phyloP scores from a whole-genome alignment of 2,113 vertebrate species.

The Scortum barcoo region DNA sequence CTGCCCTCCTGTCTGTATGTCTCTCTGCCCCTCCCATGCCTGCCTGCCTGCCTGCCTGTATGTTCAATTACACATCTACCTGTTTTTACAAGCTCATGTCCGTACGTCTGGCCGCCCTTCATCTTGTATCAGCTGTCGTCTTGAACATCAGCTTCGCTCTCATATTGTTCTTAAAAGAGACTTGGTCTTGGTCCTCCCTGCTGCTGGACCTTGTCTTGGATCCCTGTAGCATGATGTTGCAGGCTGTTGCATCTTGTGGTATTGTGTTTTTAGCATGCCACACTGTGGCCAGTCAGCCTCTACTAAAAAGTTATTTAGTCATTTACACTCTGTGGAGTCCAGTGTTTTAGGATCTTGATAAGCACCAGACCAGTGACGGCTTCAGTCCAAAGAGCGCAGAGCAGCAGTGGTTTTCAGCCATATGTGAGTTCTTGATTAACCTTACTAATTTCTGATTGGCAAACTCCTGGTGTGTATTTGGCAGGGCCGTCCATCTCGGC shows the following conservation, averaged over 20 bases:
- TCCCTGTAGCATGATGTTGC: too few relatives aligned
- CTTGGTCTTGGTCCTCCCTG: too few relatives aligned
- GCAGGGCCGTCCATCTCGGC: background rate
- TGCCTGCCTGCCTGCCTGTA: background rate
- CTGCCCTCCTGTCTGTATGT: conserved; percentile 22
- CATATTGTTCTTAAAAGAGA: background rate
- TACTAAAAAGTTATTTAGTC: background rate
- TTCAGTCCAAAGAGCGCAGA: background rate
- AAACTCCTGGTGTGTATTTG: background rate
- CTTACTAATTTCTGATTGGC: background rate
- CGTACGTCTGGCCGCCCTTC: background rate
- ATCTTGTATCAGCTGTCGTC: conserved; percentile 4
- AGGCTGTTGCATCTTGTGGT: too few relatives aligned
- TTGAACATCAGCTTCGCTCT: background rate
- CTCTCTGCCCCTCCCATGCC: conserved; percentile 6
- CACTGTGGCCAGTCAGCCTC: background rate
- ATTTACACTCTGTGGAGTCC: background rate
- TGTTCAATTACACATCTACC: conserved; percentile 1
- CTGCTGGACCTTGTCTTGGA: background rate
- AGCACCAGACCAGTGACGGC: background rate
- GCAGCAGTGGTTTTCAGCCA: background rate
- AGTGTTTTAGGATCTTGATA: background rate
- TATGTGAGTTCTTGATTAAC: conserved; percentile 11
- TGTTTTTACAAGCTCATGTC: conserved; percentile 14
- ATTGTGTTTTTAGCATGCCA: background rate